phyloP scores from a whole-genome alignment of 2,888 invertebrate genomes.

The Dione juno region DNA sequence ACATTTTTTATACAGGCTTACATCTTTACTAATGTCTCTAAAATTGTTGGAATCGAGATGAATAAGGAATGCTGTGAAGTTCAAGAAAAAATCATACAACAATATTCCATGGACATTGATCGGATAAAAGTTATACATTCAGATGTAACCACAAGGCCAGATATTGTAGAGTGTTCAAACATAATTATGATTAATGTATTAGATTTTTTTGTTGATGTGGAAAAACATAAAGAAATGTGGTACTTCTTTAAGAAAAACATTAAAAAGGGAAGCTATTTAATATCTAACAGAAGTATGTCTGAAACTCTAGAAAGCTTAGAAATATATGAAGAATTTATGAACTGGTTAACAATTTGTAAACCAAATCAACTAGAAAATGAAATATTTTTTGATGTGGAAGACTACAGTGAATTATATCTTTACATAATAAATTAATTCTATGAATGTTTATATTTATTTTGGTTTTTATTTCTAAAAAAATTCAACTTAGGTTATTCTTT shows the following conservation, averaged over 20 bases:
- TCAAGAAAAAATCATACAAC: slow-evolving; percentile 82
- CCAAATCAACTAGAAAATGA: slow-evolving; percentile 74
- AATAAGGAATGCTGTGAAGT: slow-evolving; percentile 86
- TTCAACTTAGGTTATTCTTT: too few relatives aligned
- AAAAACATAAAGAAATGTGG: slow-evolving; percentile 85
- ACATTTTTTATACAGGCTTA: slow-evolving; percentile 80
- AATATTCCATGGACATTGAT: slow-evolving; percentile 77
- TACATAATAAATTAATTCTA: slow-evolving; percentile 73
- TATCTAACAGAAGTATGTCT: slow-evolving; percentile 83
- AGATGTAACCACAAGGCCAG: slow-evolving; percentile 82
- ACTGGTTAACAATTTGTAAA: slow-evolving; percentile 77
- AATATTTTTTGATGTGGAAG: slow-evolving; percentile 72
- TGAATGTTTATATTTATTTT: neutral
- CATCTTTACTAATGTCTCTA: slow-evolving; percentile 81
- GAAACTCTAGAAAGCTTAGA: slow-evolving; percentile 77
- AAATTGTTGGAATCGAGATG: slow-evolving; percentile 87
- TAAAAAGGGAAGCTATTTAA: slow-evolving; percentile 82
- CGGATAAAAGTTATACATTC: slow-evolving; percentile 83
- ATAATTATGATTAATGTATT: slow-evolving; percentile 87
- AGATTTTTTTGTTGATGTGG: slow-evolving; percentile 85
- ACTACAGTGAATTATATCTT: slow-evolving; percentile 68
- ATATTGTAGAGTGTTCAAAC: slow-evolving; percentile 82
- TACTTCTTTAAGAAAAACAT: slow-evolving; percentile 80
- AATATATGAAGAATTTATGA: slow-evolving; percentile 72
- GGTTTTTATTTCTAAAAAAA: too few relatives aligned